These are phyloP conservation scores for Zelostemma sp. DNA, from an alignment of 1,140 invertebrate genomes.

Conservation along the genomic window DNA sequence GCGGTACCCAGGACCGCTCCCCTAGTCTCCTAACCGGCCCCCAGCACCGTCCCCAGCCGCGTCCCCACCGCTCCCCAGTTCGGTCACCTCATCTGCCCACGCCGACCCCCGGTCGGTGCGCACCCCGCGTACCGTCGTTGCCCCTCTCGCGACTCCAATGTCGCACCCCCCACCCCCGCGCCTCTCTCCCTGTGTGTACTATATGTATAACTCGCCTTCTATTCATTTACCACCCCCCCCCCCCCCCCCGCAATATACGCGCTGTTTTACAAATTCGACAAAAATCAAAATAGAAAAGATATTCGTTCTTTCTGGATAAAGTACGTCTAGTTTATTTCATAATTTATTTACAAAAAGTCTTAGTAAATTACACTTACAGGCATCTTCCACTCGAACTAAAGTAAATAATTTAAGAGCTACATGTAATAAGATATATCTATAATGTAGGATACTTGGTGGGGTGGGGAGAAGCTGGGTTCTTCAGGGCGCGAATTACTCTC, in stretches of 20 bases:
- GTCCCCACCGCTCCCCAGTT: no score
- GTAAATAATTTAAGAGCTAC: slow-evolving; percentile 71
- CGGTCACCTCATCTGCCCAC: no score
- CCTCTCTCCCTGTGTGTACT: slow-evolving; percentile 4
- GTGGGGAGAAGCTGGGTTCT: slow-evolving; percentile 64
- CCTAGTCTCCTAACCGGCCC: no score
- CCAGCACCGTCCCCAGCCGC: no score
- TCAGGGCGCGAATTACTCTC: slow-evolving; percentile 41
- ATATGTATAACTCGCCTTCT: slow-evolving; percentile 9
- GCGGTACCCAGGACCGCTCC: no score
- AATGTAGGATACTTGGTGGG: slow-evolving; percentile 69
- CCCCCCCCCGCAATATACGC: no score
- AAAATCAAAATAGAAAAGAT: slow-evolving; percentile 21
- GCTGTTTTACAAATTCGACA: slow-evolving; percentile 5
- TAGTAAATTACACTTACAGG: slow-evolving; percentile 71
- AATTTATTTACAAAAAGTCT: slow-evolving; percentile 71
- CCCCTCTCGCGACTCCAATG: no score
- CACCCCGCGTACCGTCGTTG: no score
- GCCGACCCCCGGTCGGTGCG: no score
- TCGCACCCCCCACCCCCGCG: no score
- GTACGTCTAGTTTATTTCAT: slow-evolving; percentile 71
- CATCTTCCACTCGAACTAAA: slow-evolving; percentile 71
- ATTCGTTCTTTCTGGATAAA: slow-evolving; percentile 61
- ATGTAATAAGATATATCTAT: slow-evolving; percentile 70
- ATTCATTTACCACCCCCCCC: slow-evolving; percentile 1